Conservation (phyloP, 2,888 invertebrate species). For the Agonopterix heracliana region DNA sequence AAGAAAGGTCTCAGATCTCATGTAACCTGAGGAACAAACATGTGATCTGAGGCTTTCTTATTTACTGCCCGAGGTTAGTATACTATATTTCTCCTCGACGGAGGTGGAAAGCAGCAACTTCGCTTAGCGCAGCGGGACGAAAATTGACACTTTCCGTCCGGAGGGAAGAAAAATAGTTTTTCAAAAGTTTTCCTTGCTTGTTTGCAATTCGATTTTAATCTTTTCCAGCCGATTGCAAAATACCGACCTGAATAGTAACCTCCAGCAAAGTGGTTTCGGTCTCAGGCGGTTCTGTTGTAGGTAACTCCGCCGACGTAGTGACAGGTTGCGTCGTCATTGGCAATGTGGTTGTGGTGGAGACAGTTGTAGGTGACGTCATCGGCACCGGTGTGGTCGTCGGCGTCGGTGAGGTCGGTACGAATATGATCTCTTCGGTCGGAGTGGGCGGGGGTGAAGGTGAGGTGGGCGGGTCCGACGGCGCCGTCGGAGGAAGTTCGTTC, state of each 20-base stretch:
- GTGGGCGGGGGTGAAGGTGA: conserved; percentile 37
- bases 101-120: no score
- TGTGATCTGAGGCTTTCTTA: no score
- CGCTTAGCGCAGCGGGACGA: no score
- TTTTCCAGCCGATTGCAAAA: no score
- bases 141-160: no score
- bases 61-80: no score
- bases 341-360: conserved; percentile 30
- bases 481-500: conserved; percentile 50
- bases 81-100: no score
- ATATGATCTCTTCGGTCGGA: conserved; percentile 23
- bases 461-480: conserved; percentile 40
- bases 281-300: conserved; percentile 43
- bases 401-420: conserved; percentile 28
- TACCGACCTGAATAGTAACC: conserved; percentile 59
- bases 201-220: no score
- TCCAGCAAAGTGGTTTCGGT: conserved; percentile 54
- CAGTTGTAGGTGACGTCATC: conserved; percentile 26
- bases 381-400: conserved; percentile 22
- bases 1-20: no score
- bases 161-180: no score
- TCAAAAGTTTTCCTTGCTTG: no score
- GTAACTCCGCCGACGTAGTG: conserved; percentile 3
- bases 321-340: conserved; percentile 36
- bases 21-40: no score